These are phyloP conservation scores for Sander vitreus DNA, from an alignment of 2,113 vertebrate species.

Conservation along the genomic window DNA sequence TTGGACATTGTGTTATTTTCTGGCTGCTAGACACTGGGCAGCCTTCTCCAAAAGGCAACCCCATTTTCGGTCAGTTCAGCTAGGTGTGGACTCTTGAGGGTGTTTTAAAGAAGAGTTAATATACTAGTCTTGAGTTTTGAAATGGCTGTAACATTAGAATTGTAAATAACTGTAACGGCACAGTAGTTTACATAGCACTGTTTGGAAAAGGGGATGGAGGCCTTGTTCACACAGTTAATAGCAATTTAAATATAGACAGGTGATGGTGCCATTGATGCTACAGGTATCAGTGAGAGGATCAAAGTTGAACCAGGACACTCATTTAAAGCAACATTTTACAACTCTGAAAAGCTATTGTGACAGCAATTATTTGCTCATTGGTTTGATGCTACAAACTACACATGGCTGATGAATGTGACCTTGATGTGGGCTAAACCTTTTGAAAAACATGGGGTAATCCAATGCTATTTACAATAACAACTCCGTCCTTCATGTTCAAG, in stretches of 20 bases:
- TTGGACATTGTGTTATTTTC: not conserved
- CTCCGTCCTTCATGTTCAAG: no score
- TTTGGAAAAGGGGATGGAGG: conserved; percentile 6
- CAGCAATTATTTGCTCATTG: not conserved
- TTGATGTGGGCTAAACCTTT: not conserved
- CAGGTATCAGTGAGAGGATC: no score
- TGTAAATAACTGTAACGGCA: no score
- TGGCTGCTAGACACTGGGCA: no score
- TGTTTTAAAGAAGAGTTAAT: not conserved
- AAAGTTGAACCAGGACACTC: no score
- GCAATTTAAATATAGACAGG: no score
- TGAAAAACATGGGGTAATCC: not conserved
- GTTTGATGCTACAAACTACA: not conserved
- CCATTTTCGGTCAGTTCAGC: not conserved
- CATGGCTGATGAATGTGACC: no score
- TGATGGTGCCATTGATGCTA: no score
- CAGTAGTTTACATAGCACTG: not conserved
- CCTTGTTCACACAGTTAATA: not conserved
- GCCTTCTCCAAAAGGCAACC: not conserved
- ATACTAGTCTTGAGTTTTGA: no score
- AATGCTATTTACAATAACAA: not conserved
- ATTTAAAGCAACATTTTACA: no score
- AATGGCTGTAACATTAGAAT: no score
- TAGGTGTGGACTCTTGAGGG: not conserved
- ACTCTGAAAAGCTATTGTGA: no score